Base-by-base conservation (phyloP, 2,888 invertebrate species). In the Clistopyga incitator region DNA sequence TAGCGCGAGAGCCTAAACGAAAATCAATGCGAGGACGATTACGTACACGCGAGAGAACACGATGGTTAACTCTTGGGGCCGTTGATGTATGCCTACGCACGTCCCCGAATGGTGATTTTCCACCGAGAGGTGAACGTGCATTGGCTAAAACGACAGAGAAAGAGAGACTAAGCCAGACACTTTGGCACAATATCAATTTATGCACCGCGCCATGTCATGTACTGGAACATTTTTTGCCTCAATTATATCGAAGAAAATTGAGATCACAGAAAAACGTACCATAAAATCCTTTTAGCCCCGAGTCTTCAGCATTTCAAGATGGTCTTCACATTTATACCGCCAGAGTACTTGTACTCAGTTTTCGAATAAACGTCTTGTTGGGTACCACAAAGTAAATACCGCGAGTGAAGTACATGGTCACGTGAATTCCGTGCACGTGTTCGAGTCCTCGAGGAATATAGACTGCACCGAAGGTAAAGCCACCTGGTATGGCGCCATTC, bases 21-120 rank as follows among this genome's bases (percentile, higher is more conserved):
- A 86, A 86, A 86, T 84, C 81, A 83, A 84, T 86, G 82, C 79
- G 67, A 61, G 54, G 67, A 78, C 78, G 82, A 84, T 86, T 87
- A 84, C 78, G 84, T 72, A 47, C 25, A 38, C 78, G 70, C 34
- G 72, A 70, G 68, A 54, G 68, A 78, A 54, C 42, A 25, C 15
- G 47, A 25, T 45, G 56, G 79, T 75, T 74, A 56, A 75, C 64
- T 59, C 38, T 42, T 56, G 56, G 11, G 68, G 61, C 72, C 61
- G 75, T 71, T 72, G 75, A 79, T 71, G 75, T 59, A 75, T 61
- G 61, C 61, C 47, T 38, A 82, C 75, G 78, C 70, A 70, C 70
- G 52, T 75, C 64, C 70, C 38, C 64, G 50, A 47, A 59, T 34
- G 13, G 56, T 38, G 64, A 77, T 68, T 68, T 68, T 68, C n/a